phyloP scores from a whole-genome alignment of 2,113 vertebrate species.

The Megaleporinus macrocephalus region DNA sequence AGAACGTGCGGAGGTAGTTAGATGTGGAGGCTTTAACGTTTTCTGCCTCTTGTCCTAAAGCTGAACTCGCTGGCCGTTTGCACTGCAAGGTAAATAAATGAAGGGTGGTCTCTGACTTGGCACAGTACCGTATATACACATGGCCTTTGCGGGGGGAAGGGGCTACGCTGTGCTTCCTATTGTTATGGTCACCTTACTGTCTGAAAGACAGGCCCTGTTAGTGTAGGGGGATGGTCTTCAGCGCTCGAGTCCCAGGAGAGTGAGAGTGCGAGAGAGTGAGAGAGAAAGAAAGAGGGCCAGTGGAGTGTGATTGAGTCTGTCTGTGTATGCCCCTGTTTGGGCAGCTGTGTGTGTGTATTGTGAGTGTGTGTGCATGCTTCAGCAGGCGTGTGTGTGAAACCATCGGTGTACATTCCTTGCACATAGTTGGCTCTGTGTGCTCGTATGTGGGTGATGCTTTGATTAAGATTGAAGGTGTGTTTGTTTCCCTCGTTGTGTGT shows the following conservation, averaged over 20 bases:
- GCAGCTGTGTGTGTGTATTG: constrained; percentile 47
- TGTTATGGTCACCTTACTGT: constrained; percentile 52
- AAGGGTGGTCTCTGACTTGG: too few relatives aligned
- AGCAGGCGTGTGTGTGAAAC: constrained; percentile 39
- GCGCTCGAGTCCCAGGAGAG: constrained; percentile 45
- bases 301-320: constrained; percentile 32
- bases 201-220: constrained; percentile 48
- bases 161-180: constrained; percentile 39
- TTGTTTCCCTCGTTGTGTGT: constrained; percentile 37
- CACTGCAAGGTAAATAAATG: too few relatives aligned
- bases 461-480: constrained; percentile 49
- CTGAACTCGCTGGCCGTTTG: too few relatives aligned
- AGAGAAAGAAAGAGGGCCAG: constrained; percentile 29
- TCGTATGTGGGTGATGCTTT: constrained; percentile 55
- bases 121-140: not conserved
- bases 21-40: too few relatives aligned
- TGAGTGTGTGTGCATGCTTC: constrained; percentile 22
- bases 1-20: too few relatives aligned
- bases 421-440: constrained; percentile 53
- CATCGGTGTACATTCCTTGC: constrained; percentile 57
- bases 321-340: constrained; percentile 59
- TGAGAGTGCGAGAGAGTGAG: constrained; percentile 39
- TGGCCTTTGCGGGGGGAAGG: constrained; percentile 26
- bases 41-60: too few relatives aligned
- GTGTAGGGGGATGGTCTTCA: constrained; percentile 51